Evolutionary conservation across 2,797 vertebrate genomes (phyloP), one percentile per base, ranked within the genome.

Genomic region (Falco novaeseelandiae): DNA sequence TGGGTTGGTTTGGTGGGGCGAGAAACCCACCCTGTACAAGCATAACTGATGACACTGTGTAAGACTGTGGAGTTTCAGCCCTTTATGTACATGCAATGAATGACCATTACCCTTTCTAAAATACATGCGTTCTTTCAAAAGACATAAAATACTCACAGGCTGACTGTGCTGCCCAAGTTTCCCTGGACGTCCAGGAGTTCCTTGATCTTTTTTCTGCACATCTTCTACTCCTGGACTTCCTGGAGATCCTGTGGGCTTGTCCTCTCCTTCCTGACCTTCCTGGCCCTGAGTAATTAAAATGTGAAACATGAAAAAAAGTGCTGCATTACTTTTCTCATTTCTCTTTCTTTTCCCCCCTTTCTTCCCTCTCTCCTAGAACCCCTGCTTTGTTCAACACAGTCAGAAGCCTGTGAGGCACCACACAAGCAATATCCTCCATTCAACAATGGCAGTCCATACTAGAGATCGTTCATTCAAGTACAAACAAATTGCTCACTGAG

Each of bases 201-300:
- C 97, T 61, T 51, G 76, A 54, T 94, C 90, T 58, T 97, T 98
- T 54, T 83, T 97, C 66, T 98, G 97, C 27, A 97, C 97, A 23
- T 97, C 95, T n/a, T 95, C 94, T 8, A 61, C 93, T 74, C 72
- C 97, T 25, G 98, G 93, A 2, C 86, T 96, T 52, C 98, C 98
- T 1, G 97, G 96, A 10, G 95, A 92, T 15, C 97, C 97, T 7
- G 98, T 97, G 2, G 97, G 92, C 1, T 97, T 98, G 9, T 97
- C 58, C 2, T 96, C 95, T 84, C 97, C 98, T 26, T 92, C 97
- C 17, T 98, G 97, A 26, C 98, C 98, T 86, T 91, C 98, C 70
- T 94, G 87, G 5, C 21, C 92, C 98, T 98, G 81, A 66, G 69
- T 40, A 84, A 93, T 73, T 34, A 97, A 20, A 79, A 85, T 42